Base-by-base conservation (phyloP, 2,113 vertebrate species). In the Anguilla rostrata region DNA sequence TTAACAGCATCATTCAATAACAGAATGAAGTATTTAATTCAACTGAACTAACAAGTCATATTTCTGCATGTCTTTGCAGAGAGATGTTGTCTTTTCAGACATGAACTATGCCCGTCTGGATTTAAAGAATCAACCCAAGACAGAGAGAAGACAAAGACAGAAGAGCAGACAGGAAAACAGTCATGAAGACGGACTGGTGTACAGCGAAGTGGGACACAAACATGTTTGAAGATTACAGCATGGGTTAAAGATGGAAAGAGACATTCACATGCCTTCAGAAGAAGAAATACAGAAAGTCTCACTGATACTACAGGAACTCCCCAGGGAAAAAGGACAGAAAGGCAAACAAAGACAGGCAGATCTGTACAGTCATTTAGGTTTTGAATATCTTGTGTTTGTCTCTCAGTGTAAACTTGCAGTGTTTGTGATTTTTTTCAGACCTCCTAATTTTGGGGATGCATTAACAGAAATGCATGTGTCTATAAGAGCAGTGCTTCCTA, bases 131-230 rank as follows among this genome's bases (percentile, higher is more conserved):
- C 29, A 78, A 43, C 7, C 85, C 11, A 43, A 34, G 78, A 20
- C 5, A 26, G 43, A 57, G 2, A 86, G 56, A 63, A 22, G 22
- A 82, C 78, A 66, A 12, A 63, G 75, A 57, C 39, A 79, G 71
- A 84, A 79, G 18, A 34, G 9, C 34, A 60, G 6, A 14, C 34
- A 34, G 34, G 34, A 34, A 34, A 34, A 34, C 34, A 34, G 34
- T 34, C 81, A 46, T 11, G 49, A 34, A 2, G 56, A 86, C 53
- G 82, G 79, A 46, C 1, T 86, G 79, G 85, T 86, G 53, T 86
- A 86, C 79, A 86, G 85, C 34, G 78, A 86, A 86, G 85, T 86
- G 43, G 63, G 85, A 86, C 66, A 66, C 81, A 86, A 86, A 11
- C 16, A 18, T 40, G 26, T 63, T 4, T 39, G 39, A 63, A 41